Base-by-base conservation (phyloP, 2,888 invertebrate genomes). In the Agelastica alni region DNA sequence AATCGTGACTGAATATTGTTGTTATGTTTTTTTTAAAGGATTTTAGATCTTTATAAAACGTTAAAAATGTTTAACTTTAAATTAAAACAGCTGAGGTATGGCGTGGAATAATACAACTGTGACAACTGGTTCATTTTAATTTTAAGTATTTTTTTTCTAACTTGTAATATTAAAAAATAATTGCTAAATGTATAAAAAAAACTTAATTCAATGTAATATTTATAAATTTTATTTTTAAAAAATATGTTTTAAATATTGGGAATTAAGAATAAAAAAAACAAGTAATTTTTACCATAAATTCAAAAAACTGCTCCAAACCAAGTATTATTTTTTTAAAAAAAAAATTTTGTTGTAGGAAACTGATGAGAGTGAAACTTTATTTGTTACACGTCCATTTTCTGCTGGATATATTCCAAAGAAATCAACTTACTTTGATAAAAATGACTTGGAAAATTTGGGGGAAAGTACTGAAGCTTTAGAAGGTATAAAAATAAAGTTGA, bases 381-480 rank as follows among this genome's bases (percentile, higher is more conserved):
- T 58, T 17, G 63, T 57, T n/a, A 65, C 63, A 51, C 54, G 74
- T 16, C 74, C 75, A 3, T 70, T 67, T 58, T 75, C 75, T 1
- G 75, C 75, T 1, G 74, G 68, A 31, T 66, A 65, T 48, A 49
- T 66, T 4, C 60, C 65, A 7, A 65, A 59, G 37, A 62, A 59
- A 42, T 51, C 32, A 4, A 54, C 63, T 52, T 57, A 60, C 36
- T 57, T 62, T 20, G 58, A 62, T 28, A 60, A 64, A 53, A 49
- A 56, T 42, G 64, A 61, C 36, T 47, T 44, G 14, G 58, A 60
- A 44, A 59, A 56, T 28, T 71, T 71, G 51, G 49, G 69, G 14
- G 69, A 71, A 48, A 71, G 69, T 46, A 64, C 70, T n/a, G 67
- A 69, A 57, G 71, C 67, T 69, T 62, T 48, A 31, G 34, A 49